phyloP scores from a whole-genome alignment of 2,797 vertebrate species.

The Spinibarbus caldwelli region DNA sequence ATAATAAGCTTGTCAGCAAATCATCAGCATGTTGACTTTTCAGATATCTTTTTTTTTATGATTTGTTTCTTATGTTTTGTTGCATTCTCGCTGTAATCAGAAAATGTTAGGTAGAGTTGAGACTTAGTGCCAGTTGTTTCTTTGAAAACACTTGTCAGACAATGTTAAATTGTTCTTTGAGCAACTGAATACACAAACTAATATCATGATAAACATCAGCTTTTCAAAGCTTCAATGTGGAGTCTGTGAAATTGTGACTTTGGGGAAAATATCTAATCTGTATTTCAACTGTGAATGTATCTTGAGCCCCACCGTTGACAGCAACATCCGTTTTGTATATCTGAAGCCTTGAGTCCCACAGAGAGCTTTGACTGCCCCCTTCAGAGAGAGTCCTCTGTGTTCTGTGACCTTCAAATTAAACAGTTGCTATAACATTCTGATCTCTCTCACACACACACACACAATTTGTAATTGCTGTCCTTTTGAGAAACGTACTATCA shows the following conservation, averaged over 20 bases:
- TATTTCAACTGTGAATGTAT: constrained; percentile 6
- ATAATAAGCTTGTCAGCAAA: neutral
- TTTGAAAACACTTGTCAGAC: constrained; percentile 7
- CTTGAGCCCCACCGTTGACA: neutral
- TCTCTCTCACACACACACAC: neutral
- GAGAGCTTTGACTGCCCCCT: constrained; percentile 20
- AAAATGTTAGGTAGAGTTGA: constrained; percentile 21
- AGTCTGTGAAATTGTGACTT: constrained; percentile 2
- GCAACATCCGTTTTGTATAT: constrained; percentile 10
- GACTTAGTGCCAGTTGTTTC: neutral
- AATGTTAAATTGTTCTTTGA: neutral
- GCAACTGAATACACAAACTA: neutral
- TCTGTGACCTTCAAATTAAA: constrained; percentile 33
- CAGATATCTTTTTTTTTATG: neutral
- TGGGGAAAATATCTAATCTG: neutral
- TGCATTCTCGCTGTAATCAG: neutral
- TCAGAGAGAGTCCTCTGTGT: neutral
- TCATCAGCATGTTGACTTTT: neutral
- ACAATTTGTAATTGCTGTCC: neutral
- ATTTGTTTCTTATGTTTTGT: neutral
- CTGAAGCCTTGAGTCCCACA: constrained; percentile 19
- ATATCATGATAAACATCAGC: constrained; percentile 19
- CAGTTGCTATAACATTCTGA: neutral
- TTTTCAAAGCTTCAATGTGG: neutral
- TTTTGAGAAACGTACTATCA: constrained; percentile 35